These are phyloP conservation scores for Callocephalon fimbriatum DNA, from an alignment of 2,113 vertebrate species.

Conservation along the genomic window DNA sequence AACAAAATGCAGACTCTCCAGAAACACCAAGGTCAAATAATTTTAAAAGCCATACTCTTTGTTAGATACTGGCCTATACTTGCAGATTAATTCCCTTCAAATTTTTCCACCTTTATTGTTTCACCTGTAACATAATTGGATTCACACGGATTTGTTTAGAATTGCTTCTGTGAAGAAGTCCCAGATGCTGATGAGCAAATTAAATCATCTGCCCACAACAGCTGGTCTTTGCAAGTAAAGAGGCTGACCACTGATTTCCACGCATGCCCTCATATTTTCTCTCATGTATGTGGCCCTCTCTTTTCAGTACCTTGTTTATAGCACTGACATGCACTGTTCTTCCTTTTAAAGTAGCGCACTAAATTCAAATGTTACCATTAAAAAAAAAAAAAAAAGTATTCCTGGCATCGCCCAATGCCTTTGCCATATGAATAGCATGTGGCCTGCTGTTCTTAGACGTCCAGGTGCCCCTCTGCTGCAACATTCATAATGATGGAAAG, in stretches of 20 bases:
- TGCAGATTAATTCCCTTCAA: background rate
- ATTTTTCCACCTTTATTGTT: background rate
- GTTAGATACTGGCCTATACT: background rate
- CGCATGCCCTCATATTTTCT: background rate
- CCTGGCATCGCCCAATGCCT: background rate
- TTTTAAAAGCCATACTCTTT: background rate
- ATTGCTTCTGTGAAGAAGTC: background rate
- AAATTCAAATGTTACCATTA: background rate
- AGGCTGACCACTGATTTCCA: background rate
- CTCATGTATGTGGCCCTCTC: accelerated
- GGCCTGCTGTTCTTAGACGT: background rate
- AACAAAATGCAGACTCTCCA: background rate
- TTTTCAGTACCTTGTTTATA: background rate
- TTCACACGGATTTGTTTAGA: background rate
- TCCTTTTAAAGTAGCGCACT: background rate
- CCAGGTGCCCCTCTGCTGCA: background rate
- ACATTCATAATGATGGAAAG: background rate
- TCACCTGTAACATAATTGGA: background rate
- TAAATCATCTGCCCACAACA: background rate
- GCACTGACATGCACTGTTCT: background rate
- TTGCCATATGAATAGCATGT: background rate
- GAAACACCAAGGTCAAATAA: background rate
- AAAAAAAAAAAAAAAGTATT: background rate
- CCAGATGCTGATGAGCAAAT: background rate
- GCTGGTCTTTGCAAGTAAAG: background rate